A percentile compares a stretch with the other conserved stretches of the same genome.
These are phyloP conservation scores for Ramazzottius varieornatus DNA, from an alignment of 2,888 invertebrate species.

Conservation along the genomic window DNA sequence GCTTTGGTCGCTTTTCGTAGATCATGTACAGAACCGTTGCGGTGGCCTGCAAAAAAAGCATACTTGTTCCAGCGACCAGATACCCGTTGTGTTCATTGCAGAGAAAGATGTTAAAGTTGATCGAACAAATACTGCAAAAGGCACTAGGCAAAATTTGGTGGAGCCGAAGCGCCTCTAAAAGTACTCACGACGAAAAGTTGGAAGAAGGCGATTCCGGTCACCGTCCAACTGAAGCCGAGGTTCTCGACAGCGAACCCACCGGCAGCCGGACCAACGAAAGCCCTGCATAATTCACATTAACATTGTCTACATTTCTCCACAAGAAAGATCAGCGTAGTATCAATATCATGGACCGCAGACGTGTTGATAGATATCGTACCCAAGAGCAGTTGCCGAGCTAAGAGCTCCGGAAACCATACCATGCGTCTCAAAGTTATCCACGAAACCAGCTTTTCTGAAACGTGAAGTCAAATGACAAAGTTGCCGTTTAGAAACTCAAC, in stretches of 20 bases:
- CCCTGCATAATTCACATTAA: slow-evolving; percentile 1
- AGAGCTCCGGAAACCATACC: slow-evolving; percentile 10
- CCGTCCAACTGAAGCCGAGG: not conserved
- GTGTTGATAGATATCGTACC: no score
- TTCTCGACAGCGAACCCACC: not conserved
- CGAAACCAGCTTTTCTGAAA: slow-evolving; percentile 9
- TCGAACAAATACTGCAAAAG: no score
- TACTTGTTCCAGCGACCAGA: no score
- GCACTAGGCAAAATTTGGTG: no score
- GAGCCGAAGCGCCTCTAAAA: no score
- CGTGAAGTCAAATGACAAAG: not conserved
- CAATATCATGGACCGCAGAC: no score
- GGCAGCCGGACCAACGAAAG: not conserved
- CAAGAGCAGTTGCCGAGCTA: slow-evolving; percentile 9
- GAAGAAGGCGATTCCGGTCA: not conserved
- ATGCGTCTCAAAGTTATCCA: slow-evolving; percentile 10
- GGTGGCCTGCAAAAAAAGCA: not conserved
- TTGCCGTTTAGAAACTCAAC: not conserved
- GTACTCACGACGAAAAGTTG: not conserved
- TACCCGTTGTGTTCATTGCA: no score
- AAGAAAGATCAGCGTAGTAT: no score
- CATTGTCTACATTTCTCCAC: no score
- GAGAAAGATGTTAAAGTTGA: no score
- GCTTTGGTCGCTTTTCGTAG: not conserved
- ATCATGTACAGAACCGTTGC: not conserved